These are phyloP conservation scores for Drosophila ambigua DNA, from an alignment of 1,140 invertebrate genomes.

Conservation along the genomic window DNA sequence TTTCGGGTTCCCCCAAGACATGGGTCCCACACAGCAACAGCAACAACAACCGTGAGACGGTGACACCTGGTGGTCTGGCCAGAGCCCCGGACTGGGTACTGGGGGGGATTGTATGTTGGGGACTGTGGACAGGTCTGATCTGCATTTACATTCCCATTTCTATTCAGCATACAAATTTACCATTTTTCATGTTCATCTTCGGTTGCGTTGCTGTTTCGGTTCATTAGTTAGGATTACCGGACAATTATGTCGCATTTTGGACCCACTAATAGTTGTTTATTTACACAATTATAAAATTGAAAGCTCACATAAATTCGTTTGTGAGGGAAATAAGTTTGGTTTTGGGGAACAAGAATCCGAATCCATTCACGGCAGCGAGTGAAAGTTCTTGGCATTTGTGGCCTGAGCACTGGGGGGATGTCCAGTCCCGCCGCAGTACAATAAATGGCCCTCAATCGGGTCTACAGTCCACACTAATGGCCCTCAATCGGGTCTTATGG, in stretches of 20 bases:
- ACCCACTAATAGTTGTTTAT: slow-evolving; percentile 78
- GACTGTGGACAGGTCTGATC: slow-evolving; percentile 12
- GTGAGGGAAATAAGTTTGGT: slow-evolving; percentile 3
- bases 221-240: slow-evolving; percentile 80
- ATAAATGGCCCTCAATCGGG: slow-evolving; percentile 14
- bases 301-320: slow-evolving; percentile 71
- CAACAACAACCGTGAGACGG: slow-evolving; percentile 52
- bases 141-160: slow-evolving; percentile 47
- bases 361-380: slow-evolving; percentile 16
- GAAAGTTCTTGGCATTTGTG: slow-evolving; percentile 34
- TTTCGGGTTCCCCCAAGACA: slow-evolving; percentile 17
- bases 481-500: slow-evolving; percentile 40
- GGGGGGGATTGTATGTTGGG: too few relatives aligned
- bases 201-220: slow-evolving; percentile 71
- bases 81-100: neutral
- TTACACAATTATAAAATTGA: slow-evolving; percentile 74
- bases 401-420: slow-evolving; percentile 3
- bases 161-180: slow-evolving; percentile 33
- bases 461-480: slow-evolving; percentile 14
- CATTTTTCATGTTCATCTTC: slow-evolving; percentile 46
- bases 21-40: slow-evolving; percentile 9
- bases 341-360: slow-evolving; percentile 14
- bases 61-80: slow-evolving; percentile 57
- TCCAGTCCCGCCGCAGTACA: neutral
- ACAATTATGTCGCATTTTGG: slow-evolving; percentile 78